A percentile compares a stretch with the other conserved stretches of the same genome.
These are phyloP conservation scores for Mastomys natalensis DNA, from an alignment of 2,113 vertebrate species.

Conservation along the genomic window DNA sequence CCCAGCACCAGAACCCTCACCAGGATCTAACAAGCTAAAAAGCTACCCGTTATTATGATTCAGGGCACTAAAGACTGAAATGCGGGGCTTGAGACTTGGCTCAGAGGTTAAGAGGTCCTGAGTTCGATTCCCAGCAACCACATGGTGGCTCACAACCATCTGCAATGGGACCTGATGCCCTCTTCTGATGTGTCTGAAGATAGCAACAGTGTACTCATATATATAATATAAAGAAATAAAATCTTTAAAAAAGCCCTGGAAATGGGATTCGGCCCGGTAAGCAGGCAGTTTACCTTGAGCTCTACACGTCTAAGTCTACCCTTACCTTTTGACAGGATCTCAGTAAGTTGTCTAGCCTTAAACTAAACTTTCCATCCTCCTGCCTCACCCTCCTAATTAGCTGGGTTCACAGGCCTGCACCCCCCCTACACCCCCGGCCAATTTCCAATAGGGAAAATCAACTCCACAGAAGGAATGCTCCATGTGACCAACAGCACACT, in stretches of 20 bases:
- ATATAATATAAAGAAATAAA: too few relatives aligned
- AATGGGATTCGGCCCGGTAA: too few relatives aligned
- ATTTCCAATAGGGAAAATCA: not conserved
- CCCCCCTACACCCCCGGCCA: not conserved
- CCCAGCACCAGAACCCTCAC: not conserved
- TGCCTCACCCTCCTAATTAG: not conserved
- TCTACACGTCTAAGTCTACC: not conserved
- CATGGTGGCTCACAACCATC: too few relatives aligned
- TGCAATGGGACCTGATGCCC: too few relatives aligned
- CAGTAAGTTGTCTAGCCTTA: not conserved
- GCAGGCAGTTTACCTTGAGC: not conserved
- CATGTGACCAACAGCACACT: not conserved
- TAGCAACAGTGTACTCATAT: too few relatives aligned
- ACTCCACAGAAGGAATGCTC: constrained; percentile 40
- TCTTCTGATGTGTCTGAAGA: too few relatives aligned
- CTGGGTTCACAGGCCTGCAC: not conserved
- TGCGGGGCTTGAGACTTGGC: too few relatives aligned
- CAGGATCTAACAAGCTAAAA: not conserved
- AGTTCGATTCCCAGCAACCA: too few relatives aligned
- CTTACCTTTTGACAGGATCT: not conserved
- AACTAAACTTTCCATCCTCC: not conserved
- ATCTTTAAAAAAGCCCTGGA: too few relatives aligned
- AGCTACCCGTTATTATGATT: not conserved
- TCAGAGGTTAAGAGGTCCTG: too few relatives aligned
- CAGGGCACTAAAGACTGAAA: not conserved